Evolutionary conservation across 2,113 vertebrate genomes (phyloP).

Genomic region (Calidris pugnax): DNA sequence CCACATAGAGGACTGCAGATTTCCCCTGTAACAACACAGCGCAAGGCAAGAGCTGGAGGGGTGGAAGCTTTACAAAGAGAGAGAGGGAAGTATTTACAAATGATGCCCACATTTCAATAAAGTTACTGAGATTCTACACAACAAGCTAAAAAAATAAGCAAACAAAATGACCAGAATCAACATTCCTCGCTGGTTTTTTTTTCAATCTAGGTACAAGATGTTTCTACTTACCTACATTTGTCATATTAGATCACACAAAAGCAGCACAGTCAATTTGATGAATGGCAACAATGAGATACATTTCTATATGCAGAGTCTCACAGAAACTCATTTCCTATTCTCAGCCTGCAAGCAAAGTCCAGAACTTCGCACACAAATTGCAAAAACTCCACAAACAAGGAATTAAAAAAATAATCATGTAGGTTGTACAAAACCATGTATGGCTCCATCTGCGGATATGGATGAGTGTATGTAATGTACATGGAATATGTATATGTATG

Average conservation of each 20-base stretch:
- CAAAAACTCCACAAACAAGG: background rate
- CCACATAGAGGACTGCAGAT: background rate
- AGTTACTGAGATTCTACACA: background rate
- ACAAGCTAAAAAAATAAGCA: background rate
- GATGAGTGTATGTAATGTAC: background rate
- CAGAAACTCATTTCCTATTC: background rate
- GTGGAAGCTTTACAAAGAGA: background rate
- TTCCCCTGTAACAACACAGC: background rate
- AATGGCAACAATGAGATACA: background rate
- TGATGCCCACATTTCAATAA: background rate
- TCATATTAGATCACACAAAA: background rate
- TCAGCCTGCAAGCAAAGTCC: background rate
- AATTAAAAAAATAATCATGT: background rate
- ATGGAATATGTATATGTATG: too few species aligned
- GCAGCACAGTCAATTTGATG: background rate
- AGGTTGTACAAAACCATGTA: background rate
- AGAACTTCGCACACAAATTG: background rate
- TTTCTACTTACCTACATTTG: background rate
- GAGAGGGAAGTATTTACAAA: background rate
- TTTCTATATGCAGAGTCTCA: background rate
- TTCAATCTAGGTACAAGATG: background rate
- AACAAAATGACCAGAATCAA: background rate
- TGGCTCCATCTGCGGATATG: background rate
- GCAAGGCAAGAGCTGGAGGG: background rate
- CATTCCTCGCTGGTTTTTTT: background rate